Base-by-base conservation (phyloP, 2,888 invertebrate genomes). In the Drosophila parthenogenetica region DNA sequence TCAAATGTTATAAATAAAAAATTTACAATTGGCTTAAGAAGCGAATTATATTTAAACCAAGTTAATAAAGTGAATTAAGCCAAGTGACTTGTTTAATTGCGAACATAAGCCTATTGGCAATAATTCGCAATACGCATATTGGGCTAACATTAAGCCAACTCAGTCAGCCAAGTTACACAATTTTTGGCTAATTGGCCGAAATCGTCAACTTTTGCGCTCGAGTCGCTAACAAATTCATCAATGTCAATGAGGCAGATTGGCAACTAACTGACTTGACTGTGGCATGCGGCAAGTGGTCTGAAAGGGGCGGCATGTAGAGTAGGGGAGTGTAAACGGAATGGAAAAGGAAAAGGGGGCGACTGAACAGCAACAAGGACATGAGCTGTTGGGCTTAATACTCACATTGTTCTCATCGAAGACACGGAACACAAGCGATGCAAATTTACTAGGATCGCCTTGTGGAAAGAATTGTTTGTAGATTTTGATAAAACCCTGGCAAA, bases 381-480 rank as follows among this genome's bases (percentile, higher is more conserved):
- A 19, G 64, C 53, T 54, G 57, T 29, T 46, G 64, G 57, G 63
- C 16, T 55, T 50, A 51, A 79, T 90, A 95, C 97, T 96, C 93
- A 99, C 99, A 93, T 98, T 98, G 93, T 99, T 99, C 94, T 98
- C 98, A 93, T 99, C 99, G 93, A 99, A 99, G 72, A 99, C 99
- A 92, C 98, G 96, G 94, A 99, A 99, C 74, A 99, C 99, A 90
- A 99, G 95, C 69, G 98, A 97, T 65, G 99, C 99, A 92, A 99
- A 99, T 94, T 99, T 99, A 91, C 98, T 98, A 46, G 99, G 99
- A 93, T 99, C 99, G 86, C 99, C 99, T 95, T 99, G 98, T 64
- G 99, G 99, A 93, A 99, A 99, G 94, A 99, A 99, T 93, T 99
- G 99, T 93, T 98, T 98, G 94, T 99, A 99, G 93, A 99, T 99